A percentile compares a stretch with the other conserved stretches of the same genome.
Conservation (phyloP, 2,888 invertebrate species). For the Tenthredo mesomela region DNA sequence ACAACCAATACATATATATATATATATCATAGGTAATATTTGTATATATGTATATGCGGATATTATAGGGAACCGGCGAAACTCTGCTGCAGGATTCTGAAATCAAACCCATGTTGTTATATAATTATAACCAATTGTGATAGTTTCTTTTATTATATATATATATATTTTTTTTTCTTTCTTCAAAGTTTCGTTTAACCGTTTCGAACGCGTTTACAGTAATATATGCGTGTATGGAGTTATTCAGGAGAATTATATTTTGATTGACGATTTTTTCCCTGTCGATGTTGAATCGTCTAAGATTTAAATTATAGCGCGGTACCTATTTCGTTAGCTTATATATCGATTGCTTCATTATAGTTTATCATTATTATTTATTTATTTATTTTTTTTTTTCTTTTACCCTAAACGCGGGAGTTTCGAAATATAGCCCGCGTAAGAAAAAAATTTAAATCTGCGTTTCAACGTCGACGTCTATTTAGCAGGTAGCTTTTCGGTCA, state of each 20-base stretch:
- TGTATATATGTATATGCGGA: neutral
- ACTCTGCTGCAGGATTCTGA: constrained; percentile 3
- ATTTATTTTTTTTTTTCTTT: neutral
- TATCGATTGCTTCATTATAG: neutral
- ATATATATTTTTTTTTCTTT: neutral
- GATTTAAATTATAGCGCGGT: neutral
- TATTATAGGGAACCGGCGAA: neutral
- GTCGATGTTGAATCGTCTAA: neutral
- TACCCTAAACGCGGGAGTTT: neutral
- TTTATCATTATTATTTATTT: neutral
- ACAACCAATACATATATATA: neutral
- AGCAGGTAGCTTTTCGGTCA: constrained; percentile 43
- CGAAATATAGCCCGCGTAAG: constrained; percentile 28
- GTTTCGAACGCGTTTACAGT: constrained; percentile 4
- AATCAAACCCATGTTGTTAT: neutral
- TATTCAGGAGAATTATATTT: constrained; percentile 1
- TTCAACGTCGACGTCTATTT: neutral
- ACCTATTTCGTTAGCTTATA: neutral
- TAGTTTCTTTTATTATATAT: neutral
- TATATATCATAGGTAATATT: neutral
- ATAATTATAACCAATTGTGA: neutral
- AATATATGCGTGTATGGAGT: neutral
- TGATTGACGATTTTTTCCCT: constrained; percentile 8
- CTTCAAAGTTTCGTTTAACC: neutral
- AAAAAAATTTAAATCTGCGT: constrained; percentile 31